Base-by-base conservation (phyloP, 1,140 invertebrate species). In the Hormaphis cornu region DNA sequence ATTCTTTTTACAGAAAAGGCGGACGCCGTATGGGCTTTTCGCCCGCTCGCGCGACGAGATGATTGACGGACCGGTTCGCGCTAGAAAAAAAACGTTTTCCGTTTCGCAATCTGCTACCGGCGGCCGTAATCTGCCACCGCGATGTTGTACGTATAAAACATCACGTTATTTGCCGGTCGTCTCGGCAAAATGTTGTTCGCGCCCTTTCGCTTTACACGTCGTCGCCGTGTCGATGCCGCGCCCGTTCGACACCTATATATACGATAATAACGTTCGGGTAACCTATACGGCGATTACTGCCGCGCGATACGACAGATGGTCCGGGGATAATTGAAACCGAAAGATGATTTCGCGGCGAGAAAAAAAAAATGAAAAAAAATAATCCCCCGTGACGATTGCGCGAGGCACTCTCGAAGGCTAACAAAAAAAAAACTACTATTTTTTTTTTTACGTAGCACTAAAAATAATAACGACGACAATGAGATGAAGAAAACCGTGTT, bases 11-110 rank as follows among this genome's bases (percentile, higher is more conserved):
- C 5, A 18, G 26, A 54, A 5, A 9, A 54, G 52, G 58, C 40
- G 58, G 40, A 20, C 58, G 40, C 58, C 58, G 58, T 63, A 63
- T 63, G 59, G 24, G 42, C 59, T 63, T 63, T 63, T 48, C 44
- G n/a, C 9, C 42, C 7, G 26, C 20, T n/a, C 18, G 6, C 5
- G 18, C 18, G n/a, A n/a, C 18, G 2, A 50, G 26, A 63, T 63
- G 59, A 63, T 63, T 63, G 59, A 63, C 59, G 59, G 59, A 48
- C 48, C 33, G 33, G n/a, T n/a, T 46, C 24, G 33, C n/a, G 7
- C 30, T 14, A 53, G 3, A n/a, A n/a, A n/a, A n/a, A 24, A 5
- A 10, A 58, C 20, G 54, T 33, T 24, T 26, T 63, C 26, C 18
- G n/a, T 63, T 63, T 63, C 16, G 42, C 44, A 48, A 48, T 63